phyloP scores from a whole-genome alignment of 1,140 invertebrate genomes.

The Monomorium pharaonis region DNA sequence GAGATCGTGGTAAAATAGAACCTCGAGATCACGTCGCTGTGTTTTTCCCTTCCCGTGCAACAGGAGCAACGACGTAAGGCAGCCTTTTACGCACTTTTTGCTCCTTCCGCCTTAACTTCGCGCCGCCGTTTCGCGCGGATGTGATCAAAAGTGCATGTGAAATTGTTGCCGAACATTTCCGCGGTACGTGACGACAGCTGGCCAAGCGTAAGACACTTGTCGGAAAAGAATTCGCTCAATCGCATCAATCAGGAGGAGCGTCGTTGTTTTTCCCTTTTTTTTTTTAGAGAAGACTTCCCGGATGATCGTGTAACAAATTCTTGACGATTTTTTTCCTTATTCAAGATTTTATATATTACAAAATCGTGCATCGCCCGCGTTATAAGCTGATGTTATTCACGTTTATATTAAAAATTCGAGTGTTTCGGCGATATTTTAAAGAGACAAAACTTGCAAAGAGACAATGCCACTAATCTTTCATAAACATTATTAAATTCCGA shows the following conservation, averaged over 20 bases:
- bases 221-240: not conserved
- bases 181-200: not conserved
- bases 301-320: not conserved
- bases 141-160: not conserved
- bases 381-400: not conserved
- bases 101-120: not conserved
- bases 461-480: not conserved
- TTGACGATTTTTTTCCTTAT: not conserved
- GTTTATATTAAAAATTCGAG: not conserved
- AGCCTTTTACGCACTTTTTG: slow-evolving; percentile 30
- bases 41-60: slow-evolving; percentile 27
- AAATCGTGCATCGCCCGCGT: not conserved
- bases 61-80: slow-evolving; percentile 13
- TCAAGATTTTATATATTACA: not conserved
- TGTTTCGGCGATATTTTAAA: not conserved
- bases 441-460: not conserved
- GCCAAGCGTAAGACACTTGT: not conserved
- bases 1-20: slow-evolving; percentile 33
- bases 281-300: not conserved
- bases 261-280: not conserved
- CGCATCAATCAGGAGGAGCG: not conserved
- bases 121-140: not conserved
- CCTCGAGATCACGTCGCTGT: slow-evolving; percentile 43
- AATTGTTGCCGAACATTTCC: not conserved
- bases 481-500: slow-evolving; percentile 11